Percentiles rank a stretch among this genome's conserved stretches.
Conservation (phyloP, 2,888 invertebrate species). For the Acleris sparsana region DNA sequence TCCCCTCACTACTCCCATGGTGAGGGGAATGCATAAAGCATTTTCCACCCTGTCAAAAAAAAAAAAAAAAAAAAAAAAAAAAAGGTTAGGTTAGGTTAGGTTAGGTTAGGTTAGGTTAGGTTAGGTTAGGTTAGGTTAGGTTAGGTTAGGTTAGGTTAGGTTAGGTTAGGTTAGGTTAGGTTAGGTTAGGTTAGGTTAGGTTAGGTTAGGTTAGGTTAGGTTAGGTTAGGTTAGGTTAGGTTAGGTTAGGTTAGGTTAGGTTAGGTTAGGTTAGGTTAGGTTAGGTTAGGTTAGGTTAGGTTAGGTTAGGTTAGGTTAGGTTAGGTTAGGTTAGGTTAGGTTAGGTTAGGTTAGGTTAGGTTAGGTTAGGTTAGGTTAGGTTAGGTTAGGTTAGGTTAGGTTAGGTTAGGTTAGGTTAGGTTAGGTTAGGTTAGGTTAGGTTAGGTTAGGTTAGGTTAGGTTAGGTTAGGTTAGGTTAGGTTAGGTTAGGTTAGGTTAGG, state of each 20-base stretch:
- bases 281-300: slow-evolving; percentile 28
- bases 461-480: slow-evolving; percentile 19
- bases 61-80: too few species aligned
- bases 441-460: slow-evolving; percentile 26
- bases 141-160: slow-evolving; percentile 31
- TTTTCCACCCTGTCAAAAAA: too few species aligned
- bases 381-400: slow-evolving; percentile 31
- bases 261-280: slow-evolving; percentile 30
- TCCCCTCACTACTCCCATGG: too few species aligned
- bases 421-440: slow-evolving; percentile 31
- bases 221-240: slow-evolving; percentile 30
- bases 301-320: slow-evolving; percentile 30
- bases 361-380: slow-evolving; percentile 31
- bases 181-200: slow-evolving; percentile 30
- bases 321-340: slow-evolving; percentile 30
- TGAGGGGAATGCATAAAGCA: too few species aligned
- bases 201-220: slow-evolving; percentile 31
- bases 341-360: slow-evolving; percentile 31
- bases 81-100: slow-evolving; percentile 28
- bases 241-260: slow-evolving; percentile 28
- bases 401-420: slow-evolving; percentile 31
- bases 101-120: slow-evolving; percentile 29
- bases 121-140: slow-evolving; percentile 29
- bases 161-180: slow-evolving; percentile 32
- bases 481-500: slow-evolving; percentile 28